A percentile compares a stretch with the other conserved stretches of the same genome.
These are phyloP conservation scores for Drosophila pruinosa DNA, from an alignment of 1,140 invertebrate species.

Conservation along the genomic window DNA sequence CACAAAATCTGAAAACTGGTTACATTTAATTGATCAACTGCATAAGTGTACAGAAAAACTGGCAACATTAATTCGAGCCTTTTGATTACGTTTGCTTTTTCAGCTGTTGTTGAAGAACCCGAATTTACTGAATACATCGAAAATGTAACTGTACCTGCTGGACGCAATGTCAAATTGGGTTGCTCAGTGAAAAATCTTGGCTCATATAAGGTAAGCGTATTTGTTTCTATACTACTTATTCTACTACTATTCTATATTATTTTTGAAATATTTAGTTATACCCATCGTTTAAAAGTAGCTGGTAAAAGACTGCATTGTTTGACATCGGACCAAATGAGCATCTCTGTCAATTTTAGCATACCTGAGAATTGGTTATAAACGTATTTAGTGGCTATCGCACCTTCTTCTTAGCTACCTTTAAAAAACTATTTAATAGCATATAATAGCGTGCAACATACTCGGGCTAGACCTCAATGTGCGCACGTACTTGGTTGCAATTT, in stretches of 20 bases:
- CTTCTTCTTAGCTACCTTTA: not conserved
- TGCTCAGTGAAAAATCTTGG: conserved; percentile 95
- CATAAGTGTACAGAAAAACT: not conserved
- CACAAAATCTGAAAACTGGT: no score
- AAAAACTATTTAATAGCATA: conserved; percentile 38
- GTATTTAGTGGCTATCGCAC: not conserved
- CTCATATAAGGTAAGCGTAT: conserved; percentile 89
- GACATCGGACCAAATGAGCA: not conserved
- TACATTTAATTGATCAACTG: not conserved
- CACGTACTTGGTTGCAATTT: conserved; percentile 55
- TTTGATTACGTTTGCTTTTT: conserved; percentile 60
- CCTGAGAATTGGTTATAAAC: not conserved
- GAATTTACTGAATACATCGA: conserved; percentile 89
- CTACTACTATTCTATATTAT: no score
- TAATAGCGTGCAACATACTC: conserved; percentile 17
- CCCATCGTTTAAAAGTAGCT: not conserved
- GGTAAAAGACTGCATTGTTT: no score
- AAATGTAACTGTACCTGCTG: conserved; percentile 90
- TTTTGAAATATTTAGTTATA: conserved; percentile 1
- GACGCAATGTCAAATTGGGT: conserved; percentile 92
- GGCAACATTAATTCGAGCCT: no score
- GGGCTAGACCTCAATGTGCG: conserved; percentile 19
- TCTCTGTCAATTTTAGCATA: not conserved
- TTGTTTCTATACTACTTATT: no score
- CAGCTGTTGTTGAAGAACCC: conserved; percentile 87